phyloP scores from a whole-genome alignment of 2,888 invertebrate genomes.

The Synergus gifuensis region DNA sequence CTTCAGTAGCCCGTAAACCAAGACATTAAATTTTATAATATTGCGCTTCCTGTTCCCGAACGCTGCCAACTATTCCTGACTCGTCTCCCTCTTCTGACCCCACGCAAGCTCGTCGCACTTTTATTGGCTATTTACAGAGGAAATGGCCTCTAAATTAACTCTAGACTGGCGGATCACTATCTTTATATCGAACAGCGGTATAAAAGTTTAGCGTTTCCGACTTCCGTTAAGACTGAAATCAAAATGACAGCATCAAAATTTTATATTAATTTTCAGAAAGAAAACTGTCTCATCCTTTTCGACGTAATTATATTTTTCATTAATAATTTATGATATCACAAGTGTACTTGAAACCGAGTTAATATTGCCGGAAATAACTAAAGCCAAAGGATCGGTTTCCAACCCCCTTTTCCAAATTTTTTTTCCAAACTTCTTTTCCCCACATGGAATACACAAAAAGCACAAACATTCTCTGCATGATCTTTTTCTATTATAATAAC shows the following conservation, averaged over 20 bases:
- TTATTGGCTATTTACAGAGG: slow-evolving; percentile 78
- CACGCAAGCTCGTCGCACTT: slow-evolving; percentile 67
- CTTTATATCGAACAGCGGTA: slow-evolving; percentile 67
- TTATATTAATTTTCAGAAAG: slow-evolving; percentile 29
- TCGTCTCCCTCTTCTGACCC: slow-evolving; percentile 47
- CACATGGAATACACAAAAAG: no score
- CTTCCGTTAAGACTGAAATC: slow-evolving; percentile 66
- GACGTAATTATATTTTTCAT: no score
- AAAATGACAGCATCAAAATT: slow-evolving; percentile 60
- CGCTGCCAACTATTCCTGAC: slow-evolving; percentile 56
- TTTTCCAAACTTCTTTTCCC: no score
- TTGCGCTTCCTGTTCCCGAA: slow-evolving; percentile 66
- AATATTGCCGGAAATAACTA: no score
- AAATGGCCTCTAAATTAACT: slow-evolving; percentile 78
- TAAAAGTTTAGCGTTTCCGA: slow-evolving; percentile 56
- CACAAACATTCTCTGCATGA: no score
- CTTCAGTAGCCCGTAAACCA: slow-evolving; percentile 75
- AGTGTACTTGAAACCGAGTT: no score
- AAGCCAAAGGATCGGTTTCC: no score
- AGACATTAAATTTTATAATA: slow-evolving; percentile 78
- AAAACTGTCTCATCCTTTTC: background rate
- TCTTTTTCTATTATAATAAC: no score
- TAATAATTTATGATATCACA: no score
- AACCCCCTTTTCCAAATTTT: no score
- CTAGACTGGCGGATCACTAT: slow-evolving; percentile 75